Evolutionary conservation across 2,113 vertebrate genomes (phyloP).

Genomic region (Pandion haliaetus): DNA sequence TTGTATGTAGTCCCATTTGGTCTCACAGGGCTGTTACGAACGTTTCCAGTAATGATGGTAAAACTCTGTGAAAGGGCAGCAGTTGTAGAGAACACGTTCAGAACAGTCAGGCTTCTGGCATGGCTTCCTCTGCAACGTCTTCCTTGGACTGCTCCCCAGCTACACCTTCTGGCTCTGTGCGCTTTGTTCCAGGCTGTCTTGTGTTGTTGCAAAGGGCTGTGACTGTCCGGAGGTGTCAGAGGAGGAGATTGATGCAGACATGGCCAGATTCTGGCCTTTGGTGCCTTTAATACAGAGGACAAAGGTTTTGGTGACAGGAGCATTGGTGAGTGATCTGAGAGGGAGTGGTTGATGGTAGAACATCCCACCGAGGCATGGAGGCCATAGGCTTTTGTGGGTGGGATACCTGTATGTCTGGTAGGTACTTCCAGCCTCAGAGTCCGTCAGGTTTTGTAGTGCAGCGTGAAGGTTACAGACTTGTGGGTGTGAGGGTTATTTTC

Average conservation of each 20-base stretch:
- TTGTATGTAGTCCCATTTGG: fast-evolving
- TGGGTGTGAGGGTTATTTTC: neutral
- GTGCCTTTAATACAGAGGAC: neutral
- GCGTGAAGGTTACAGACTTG: neutral
- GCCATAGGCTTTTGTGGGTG: neutral
- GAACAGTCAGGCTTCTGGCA: neutral
- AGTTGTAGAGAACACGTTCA: neutral
- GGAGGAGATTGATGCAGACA: fast-evolving
- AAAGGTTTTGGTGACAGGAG: neutral
- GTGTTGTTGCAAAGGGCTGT: neutral
- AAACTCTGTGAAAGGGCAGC: neutral
- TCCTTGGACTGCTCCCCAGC: neutral
- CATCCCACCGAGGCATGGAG: neutral
- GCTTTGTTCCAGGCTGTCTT: neutral
- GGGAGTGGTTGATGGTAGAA: neutral
- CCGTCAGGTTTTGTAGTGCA: neutral
- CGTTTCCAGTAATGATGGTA: neutral
- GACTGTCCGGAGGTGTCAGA: neutral
- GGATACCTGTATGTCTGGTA: neutral
- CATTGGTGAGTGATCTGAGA: neutral
- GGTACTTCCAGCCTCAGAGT: neutral
- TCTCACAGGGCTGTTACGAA: neutral
- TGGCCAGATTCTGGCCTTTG: neutral
- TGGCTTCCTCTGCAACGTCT: neutral
- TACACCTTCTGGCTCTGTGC: neutral